A percentile compares a stretch with the other conserved stretches of the same genome.
These are phyloP conservation scores for Tauraco hartlaubi DNA, from an alignment of 2,797 vertebrate genomes.

Conservation along the genomic window DNA sequence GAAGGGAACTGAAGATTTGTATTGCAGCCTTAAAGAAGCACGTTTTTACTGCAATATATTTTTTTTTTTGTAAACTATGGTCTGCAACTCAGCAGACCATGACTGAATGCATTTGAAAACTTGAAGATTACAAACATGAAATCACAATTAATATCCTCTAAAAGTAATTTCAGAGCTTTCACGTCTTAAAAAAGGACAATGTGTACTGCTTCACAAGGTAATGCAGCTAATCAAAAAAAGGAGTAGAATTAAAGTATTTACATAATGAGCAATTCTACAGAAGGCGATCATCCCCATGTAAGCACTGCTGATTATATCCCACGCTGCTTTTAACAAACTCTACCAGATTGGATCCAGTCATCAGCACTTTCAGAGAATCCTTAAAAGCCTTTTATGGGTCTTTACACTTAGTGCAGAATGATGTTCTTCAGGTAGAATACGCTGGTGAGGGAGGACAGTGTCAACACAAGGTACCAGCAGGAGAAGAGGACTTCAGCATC, in stretches of 20 bases:
- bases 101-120: conserved; percentile 87
- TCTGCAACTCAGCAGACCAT: conserved; percentile 86
- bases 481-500: conserved; percentile 91
- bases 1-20: conserved; percentile 80
- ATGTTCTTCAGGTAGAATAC: conserved; percentile 92
- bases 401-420: conserved; percentile 93
- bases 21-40: conserved; percentile 87
- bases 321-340: conserved; percentile 90
- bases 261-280: conserved; percentile 91
- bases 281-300: conserved; percentile 87
- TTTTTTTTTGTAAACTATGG: conserved; percentile 84
- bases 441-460: conserved; percentile 94
- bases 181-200: conserved; percentile 89
- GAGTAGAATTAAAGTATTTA: conserved; percentile 91
- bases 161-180: conserved; percentile 87
- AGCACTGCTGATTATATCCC: conserved; percentile 92
- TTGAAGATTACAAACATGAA: conserved; percentile 90
- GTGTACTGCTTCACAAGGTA: conserved; percentile 93
- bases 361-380: conserved; percentile 92
- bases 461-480: conserved; percentile 95
- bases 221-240: conserved; percentile 89
- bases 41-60: conserved; percentile 87
- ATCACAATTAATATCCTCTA: conserved; percentile 88
- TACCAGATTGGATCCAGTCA: conserved; percentile 95
- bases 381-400: conserved; percentile 91